Evolutionary conservation across 2,888 invertebrate species (phyloP).

Genomic region (Matsumyia berberina): DNA sequence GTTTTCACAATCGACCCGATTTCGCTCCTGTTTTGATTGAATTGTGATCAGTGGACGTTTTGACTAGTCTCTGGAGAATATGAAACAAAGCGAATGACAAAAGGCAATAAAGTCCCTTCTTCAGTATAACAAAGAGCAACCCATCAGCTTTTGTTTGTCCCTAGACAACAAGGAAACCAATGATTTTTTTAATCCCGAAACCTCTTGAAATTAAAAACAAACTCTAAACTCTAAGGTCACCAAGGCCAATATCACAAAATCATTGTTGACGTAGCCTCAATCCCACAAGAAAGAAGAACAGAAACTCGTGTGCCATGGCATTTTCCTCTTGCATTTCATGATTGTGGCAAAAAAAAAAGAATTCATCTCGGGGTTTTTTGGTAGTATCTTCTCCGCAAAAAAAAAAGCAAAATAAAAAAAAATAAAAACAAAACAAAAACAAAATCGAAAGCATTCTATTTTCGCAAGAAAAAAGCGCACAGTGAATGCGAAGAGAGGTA

Average conservation of each 20-base stretch:
- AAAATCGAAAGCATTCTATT: conserved; percentile 35
- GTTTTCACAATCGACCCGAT: no score
- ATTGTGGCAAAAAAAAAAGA: conserved; percentile 18
- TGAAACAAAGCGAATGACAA: no score
- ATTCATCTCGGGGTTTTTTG: not conserved
- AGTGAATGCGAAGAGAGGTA: conserved; percentile 9
- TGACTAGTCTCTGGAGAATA: no score
- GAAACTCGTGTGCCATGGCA: not conserved
- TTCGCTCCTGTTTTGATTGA: no score
- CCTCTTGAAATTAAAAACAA: conserved; percentile 19
- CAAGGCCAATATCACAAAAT: conserved; percentile 24
- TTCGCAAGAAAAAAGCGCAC: conserved; percentile 25
- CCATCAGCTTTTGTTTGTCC: not conserved
- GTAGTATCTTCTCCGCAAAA: conserved; percentile 29
- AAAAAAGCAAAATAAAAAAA: conserved; percentile 11
- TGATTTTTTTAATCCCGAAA: not conserved
- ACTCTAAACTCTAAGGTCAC: conserved; percentile 16
- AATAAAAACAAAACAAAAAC: not conserved
- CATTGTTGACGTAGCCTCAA: conserved; percentile 11
- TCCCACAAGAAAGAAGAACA: not conserved
- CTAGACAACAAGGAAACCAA: not conserved
- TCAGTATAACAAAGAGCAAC: not conserved
- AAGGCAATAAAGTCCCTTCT: no score
- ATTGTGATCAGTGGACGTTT: no score
- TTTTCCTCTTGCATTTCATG: conserved; percentile 26